Evolutionary conservation across 92 coral and sea anemone species (phyloP), one percentile per base, ranked within the genome.

Genomic region (Phenganax subtilis): DNA sequence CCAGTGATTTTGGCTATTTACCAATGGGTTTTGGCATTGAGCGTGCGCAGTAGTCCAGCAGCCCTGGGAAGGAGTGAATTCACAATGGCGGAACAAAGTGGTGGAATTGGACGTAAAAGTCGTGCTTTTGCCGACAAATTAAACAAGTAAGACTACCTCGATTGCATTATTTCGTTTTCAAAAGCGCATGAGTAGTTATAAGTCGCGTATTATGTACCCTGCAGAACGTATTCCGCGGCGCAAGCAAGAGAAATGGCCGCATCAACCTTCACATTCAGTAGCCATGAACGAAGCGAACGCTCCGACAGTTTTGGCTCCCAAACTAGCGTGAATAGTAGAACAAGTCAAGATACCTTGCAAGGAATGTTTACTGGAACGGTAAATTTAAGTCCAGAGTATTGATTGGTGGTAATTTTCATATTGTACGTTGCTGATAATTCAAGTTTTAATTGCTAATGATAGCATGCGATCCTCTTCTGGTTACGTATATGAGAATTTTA

Each of bases 61-160:
- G 25, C 25, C 8, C 27, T 15, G 15, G 60, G 27, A 61, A 53
- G 72, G 82, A 78, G 72, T 78, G 73, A 78, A 52, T 66, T 66
- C 93, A 88, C 84, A 81, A 94, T 94, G 98, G 98, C 98, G 89
- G 97, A 96, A 63, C 90, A 90, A 56, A 87, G 93, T 77, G 87
- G 96, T 80, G 91, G 92, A 75, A 59, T 82, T 64, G 87, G 87
- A 55, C 84, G 89, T 52, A 77, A 93, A 60, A 94, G 97, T 31
- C 92, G 98, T 82, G 98, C 98, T 51, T 94, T 94, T 79, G 98
- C 98, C 53, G 93, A 92, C 81, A 94, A 92, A 76, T 89, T 94
- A 11, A 91, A 87, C 93, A 94, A 91, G 98, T 94, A 75, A 86
- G 89, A 29, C 27, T 12, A 8, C 10, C 62, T n/a, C 20, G 17